Conservation (phyloP, 2,797 vertebrate genomes). For the Centropyge bicolor region DNA sequence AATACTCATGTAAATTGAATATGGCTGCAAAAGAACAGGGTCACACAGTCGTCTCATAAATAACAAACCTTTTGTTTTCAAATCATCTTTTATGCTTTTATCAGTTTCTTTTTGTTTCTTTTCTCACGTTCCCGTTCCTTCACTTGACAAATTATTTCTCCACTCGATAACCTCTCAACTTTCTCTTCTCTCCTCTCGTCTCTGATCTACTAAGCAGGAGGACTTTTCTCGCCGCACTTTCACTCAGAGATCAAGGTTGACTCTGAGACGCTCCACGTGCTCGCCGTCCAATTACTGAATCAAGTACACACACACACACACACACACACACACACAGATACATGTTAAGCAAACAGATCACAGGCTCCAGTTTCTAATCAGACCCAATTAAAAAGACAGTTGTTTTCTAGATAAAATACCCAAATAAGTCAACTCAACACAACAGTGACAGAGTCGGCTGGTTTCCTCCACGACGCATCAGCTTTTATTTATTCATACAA, state of each 20-base stretch:
- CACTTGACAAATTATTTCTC: slow-evolving; percentile 7
- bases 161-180: slow-evolving; percentile 49
- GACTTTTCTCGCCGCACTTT: slow-evolving; percentile 39
- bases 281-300: slow-evolving; percentile 50
- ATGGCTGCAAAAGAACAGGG: not conserved
- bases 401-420: slow-evolving; percentile 19
- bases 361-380: not conserved
- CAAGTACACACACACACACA: slow-evolving; percentile 13
- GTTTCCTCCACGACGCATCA: not conserved
- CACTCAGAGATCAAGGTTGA: slow-evolving; percentile 52
- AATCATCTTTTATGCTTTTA: not conserved
- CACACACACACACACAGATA: not conserved
- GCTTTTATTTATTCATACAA: slow-evolving; percentile 20
- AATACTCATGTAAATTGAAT: slow-evolving; percentile 3
- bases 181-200: slow-evolving; percentile 44
- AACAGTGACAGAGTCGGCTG: not conserved
- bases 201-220: slow-evolving; percentile 57
- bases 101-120: not conserved
- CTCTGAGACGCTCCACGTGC: slow-evolving; percentile 12
- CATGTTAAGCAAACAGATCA: slow-evolving; percentile 12
- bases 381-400: slow-evolving; percentile 12
- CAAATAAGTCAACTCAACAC: not conserved
- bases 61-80: not conserved
- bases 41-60: not conserved
- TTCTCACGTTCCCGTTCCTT: not conserved